These are phyloP conservation scores for Sylvia atricapilla DNA, from an alignment of 2,113 vertebrate species.

Conservation along the genomic window DNA sequence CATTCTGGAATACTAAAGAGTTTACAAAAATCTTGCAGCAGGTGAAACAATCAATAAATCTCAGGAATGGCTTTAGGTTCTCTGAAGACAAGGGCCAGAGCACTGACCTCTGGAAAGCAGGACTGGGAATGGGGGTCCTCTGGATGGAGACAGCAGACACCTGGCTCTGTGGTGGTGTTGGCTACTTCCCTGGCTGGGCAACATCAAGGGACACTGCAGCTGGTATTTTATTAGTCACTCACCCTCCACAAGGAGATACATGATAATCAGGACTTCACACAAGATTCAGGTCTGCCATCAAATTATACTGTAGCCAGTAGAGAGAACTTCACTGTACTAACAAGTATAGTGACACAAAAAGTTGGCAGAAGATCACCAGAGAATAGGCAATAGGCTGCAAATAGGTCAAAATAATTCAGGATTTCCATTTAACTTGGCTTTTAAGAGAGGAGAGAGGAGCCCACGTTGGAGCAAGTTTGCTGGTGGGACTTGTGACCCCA, in stretches of 20 bases:
- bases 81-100: not conserved
- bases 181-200: not conserved
- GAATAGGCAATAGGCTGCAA: not conserved
- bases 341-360: not conserved
- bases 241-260: not conserved
- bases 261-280: not conserved
- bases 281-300: not conserved
- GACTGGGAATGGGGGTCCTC: not conserved
- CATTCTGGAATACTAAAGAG: not conserved
- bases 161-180: not conserved
- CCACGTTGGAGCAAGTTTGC: not conserved
- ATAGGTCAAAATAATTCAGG: not conserved
- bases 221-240: not conserved
- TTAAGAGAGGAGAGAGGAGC: not conserved
- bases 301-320: not conserved
- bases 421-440: not conserved
- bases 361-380: not conserved
- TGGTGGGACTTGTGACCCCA: not conserved
- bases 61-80: not conserved
- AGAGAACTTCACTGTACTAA: not conserved
- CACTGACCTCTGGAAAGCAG: not conserved
- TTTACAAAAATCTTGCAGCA: not conserved
- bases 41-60: not conserved
- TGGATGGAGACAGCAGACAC: not conserved
- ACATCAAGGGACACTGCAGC: not conserved